A percentile compares a stretch with the other conserved stretches of the same genome.
These are phyloP conservation scores for Sinocyclocheilus maitianheensis DNA, from an alignment of 2,113 vertebrate genomes.

Conservation along the genomic window DNA sequence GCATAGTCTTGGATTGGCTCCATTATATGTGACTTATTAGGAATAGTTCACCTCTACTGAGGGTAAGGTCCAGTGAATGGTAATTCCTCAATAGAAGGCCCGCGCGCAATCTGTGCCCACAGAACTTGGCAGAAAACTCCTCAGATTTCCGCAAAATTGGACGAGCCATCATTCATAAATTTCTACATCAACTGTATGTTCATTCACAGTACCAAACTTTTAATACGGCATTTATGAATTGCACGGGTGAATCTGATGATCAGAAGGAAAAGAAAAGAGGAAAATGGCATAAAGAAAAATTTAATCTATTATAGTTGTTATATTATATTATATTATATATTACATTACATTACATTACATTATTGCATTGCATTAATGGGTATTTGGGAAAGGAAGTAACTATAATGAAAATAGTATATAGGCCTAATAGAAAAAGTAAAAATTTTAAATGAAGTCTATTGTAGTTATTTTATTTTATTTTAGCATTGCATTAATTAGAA, in stretches of 20 bases:
- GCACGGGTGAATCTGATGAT: not conserved
- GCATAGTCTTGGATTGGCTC: conserved; percentile 1
- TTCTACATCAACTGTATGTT: not conserved
- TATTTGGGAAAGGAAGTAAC: no score
- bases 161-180: conserved; percentile 4
- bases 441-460: not conserved
- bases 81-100: not conserved
- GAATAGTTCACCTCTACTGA: not conserved
- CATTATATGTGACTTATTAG: conserved; percentile 13
- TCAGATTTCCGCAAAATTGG: not conserved
- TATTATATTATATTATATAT: not conserved
- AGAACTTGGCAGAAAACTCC: conserved; percentile 5
- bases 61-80: not conserved
- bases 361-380: not conserved
- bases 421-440: no score
- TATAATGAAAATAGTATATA: no score
- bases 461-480: not conserved
- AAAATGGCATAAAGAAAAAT: not conserved
- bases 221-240: not conserved
- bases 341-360: not conserved
- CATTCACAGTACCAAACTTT: not conserved
- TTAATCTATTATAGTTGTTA: not conserved
- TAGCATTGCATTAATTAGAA: not conserved
- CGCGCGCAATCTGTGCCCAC: not conserved
- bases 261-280: not conserved